Percentiles rank a stretch among this genome's conserved stretches.
phyloP scores from a whole-genome alignment of 1,140 invertebrate species.

The Orius insidiosus region DNA sequence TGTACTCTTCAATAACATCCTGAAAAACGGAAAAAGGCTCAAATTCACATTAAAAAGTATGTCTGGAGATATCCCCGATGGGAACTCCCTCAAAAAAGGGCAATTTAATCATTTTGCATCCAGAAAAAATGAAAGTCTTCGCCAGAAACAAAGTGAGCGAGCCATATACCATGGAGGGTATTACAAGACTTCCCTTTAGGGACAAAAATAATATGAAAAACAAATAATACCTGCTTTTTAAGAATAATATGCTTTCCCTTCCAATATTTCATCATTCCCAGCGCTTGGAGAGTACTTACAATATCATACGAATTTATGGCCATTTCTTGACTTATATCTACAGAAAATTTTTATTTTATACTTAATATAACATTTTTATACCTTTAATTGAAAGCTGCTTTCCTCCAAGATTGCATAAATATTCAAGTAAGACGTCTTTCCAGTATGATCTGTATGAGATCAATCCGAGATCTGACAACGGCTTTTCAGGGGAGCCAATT shows the following conservation, averaged over 20 bases:
- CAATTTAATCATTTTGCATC: no score
- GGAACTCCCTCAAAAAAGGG: no score
- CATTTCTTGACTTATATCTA: slow-evolving; percentile 76
- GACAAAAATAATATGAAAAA: no score
- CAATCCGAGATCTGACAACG: slow-evolving; percentile 89
- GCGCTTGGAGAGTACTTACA: slow-evolving; percentile 88
- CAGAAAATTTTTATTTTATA: slow-evolving; percentile 18
- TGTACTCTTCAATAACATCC: slow-evolving; percentile 84
- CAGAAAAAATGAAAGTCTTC: no score
- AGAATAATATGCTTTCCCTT: slow-evolving; percentile 95
- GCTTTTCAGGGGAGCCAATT: slow-evolving; percentile 96
- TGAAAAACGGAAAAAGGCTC: no score
- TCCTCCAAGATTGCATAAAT: slow-evolving; percentile 72
- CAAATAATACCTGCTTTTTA: slow-evolving; percentile 81
- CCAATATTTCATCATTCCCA: slow-evolving; percentile 98
- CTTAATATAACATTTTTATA: no score
- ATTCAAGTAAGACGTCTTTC: slow-evolving; percentile 81
- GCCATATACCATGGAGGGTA: no score
- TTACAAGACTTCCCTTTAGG: no score
- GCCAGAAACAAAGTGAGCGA: no score
- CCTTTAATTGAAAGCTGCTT: slow-evolving; percentile 85
- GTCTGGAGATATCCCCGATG: no score
- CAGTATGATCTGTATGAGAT: slow-evolving; percentile 97
- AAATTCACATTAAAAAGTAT: no score
- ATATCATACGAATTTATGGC: slow-evolving; percentile 95